Evolutionary conservation across 2,888 invertebrate genomes (phyloP), one percentile per base, ranked within the genome.

Genomic region (Melikaiella ostensackeni): DNA sequence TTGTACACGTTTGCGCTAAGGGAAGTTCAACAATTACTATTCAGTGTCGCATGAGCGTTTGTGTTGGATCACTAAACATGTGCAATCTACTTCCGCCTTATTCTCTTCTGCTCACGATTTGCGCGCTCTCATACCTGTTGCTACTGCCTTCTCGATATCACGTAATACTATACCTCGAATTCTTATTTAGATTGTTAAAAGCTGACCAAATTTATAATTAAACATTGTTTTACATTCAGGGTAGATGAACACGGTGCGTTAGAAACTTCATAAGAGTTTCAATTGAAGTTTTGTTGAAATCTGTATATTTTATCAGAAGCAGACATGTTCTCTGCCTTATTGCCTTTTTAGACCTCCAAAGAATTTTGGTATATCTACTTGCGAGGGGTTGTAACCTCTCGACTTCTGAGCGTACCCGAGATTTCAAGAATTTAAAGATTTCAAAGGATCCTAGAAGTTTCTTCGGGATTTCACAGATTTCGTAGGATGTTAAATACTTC

Each of bases 11-110:
- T 90, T 89, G 87, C 86, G 87, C 84, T 87, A 87, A 90, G 90
- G 91, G 91, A 91, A 91, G 90, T 91, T 91, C 88, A 91, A 91
- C 91, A 91, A 91, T 91, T 91, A 90, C 91, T 89, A 91, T 90
- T 90, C 89, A 90, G 87, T 88, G 80, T 81, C 81, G 77, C 84
- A 82, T 74, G 78, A 81, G 76, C 75, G 80, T 75, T 63, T 81
- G 82, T 82, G 77, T 83, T 81, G 77, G 78, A 46, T 80, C 80
- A 79, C 77, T 77, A 82, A 81, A 80, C 81, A 82, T 79, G 79
- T 78, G 81, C 77, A 80, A 70, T 61, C 62, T 73, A 79, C 82
- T 84, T 84, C 85, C 85, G 50, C 50, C 50, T 50, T n/a, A 50
- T 50, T 50, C 50, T 50, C n/a, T 50, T 50, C 50, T 50, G n/a